phyloP scores from a whole-genome alignment of 2,888 invertebrate species.

The Saturnia pavonia region DNA sequence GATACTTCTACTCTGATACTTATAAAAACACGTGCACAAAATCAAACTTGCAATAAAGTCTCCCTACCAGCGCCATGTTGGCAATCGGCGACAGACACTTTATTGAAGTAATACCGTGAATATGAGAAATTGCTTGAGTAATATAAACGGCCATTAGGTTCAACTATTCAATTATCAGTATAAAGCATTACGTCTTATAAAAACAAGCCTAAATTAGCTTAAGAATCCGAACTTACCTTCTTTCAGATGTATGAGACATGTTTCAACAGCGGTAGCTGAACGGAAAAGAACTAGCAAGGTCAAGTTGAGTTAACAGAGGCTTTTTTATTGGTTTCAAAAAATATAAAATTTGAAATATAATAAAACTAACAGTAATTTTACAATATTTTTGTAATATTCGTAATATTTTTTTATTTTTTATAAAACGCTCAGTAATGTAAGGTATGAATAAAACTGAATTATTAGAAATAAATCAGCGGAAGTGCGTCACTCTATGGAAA shows the following conservation, averaged over 20 bases:
- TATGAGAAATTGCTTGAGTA: conserved; percentile 37
- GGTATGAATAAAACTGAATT: conserved; percentile 51
- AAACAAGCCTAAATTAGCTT: conserved; percentile 46
- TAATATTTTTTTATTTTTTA: conserved; percentile 37
- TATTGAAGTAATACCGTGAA: conserved; percentile 51
- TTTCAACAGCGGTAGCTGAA: conserved; percentile 89
- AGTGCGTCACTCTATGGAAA: conserved; percentile 44
- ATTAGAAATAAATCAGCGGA: conserved; percentile 69
- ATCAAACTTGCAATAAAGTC: conserved; percentile 60
- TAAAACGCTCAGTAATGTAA: conserved; percentile 37
- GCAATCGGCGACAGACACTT: conserved; percentile 73
- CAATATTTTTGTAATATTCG: conserved; percentile 56
- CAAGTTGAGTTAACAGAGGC: conserved; percentile 78
- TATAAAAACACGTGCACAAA: conserved; percentile 71
- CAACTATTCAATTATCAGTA: conserved; percentile 23
- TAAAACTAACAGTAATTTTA: conserved; percentile 36
- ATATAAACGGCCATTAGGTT: conserved; percentile 25
- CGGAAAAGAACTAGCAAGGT: conserved; percentile 86
- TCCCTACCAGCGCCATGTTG: conserved; percentile 81
- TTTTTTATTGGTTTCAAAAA: conserved; percentile 53
- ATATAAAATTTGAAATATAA: conserved; percentile 25
- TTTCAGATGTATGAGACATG: conserved; percentile 91
- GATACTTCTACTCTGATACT: not conserved
- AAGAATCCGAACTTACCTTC: conserved; percentile 86
- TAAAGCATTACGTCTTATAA: conserved; percentile 40